Base-by-base conservation (phyloP, 2,888 invertebrate genomes). In the Xestia c-nigrum region DNA sequence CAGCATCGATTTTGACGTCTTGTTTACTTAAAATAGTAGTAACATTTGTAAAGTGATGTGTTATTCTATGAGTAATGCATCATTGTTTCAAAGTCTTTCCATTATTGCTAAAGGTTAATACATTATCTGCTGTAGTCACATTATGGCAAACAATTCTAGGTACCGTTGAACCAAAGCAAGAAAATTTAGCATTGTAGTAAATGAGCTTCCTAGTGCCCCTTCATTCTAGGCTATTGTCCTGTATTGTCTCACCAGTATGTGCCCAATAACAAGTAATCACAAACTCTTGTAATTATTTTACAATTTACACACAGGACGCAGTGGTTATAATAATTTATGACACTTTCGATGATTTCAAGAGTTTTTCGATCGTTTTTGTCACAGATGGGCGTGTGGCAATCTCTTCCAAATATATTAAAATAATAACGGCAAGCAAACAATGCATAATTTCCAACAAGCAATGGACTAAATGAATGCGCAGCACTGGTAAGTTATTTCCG, bases 201-300 rank as follows among this genome's bases (percentile, higher is more conserved):
- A 80, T 66, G 38, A 72, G 43, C 59, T 78, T 78, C 55, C 61
- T 61, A 72, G 65, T 61, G 65, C 38, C 40, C n/a, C 43, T 50
- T 69, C 64, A 65, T 65, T 68, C 74, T 63, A 57, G 31, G 46
- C 65, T 64, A 69, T 76, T 68, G 68, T 82, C 47, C 24, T 68
- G 67, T 47, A n/a, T 70, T 64, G 71, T 80, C 31, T 59, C 50
- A 63, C 24, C 61, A 50, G 24, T 68, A 65, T 72, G n/a, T n/a
- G n/a, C n/a, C 47, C 21, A 31, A 55, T 63, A 40, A 38, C 38
- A 31, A 61, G 40, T 24, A 50, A 57, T 47, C 7, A 50, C 50
- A 50, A 50, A 21, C 21, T 57, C 4, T 74, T 47, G 21, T 74
- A 38, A 59, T 75, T 21, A 47, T 21, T 75, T 46, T 19, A 70